Evolutionary conservation across 2,888 invertebrate genomes (phyloP), one percentile per base, ranked within the genome.

Genomic region (Lamproptera curius): DNA sequence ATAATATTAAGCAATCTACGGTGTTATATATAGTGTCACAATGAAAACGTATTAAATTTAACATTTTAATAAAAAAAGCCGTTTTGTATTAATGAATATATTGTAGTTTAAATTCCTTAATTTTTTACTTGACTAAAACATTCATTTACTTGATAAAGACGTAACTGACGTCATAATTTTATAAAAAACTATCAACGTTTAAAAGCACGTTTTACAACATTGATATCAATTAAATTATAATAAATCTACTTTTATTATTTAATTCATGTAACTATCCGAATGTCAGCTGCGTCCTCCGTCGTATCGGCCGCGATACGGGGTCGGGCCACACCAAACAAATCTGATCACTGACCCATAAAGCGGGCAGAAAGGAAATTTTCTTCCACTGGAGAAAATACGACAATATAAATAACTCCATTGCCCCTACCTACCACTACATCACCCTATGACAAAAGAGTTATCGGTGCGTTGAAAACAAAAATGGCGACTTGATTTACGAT

Each of bases 391-490:
- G 81, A 84, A 85, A 86, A 85, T 81, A 86, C 81, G 78, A 77
- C 80, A 80, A 78, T 82, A 87, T 87, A 87, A 87, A 87, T 87
- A 87, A 87, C 86, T 87, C 85, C 76, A 85, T 83, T 69, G 84
- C 73, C 80, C 80, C 64, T 72, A 73, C 80, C 64, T 72, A 73
- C 76, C 73, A 75, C 83, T 83, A 83, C 84, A 82, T 84, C 86
- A 82, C 87, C 84, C 83, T 80, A 85, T 86, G 87, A 87, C 86
- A 87, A 87, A 87, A 87, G 87, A 87, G 87, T 87, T 87, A 87
- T 86, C 84, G 86, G 84, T 86, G 85, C 87, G 87, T 85, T 86
- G 87, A 87, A 85, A 87, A 87, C 87, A 87, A 86, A 87, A 87
- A 87, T 87, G 87, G 80, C 83, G 72, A 73, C 62, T 70, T 84